Percentiles rank a stretch among this genome's conserved stretches.
These are phyloP conservation scores for Dorcus hopei DNA, from an alignment of 2,888 invertebrate species.

Conservation along the genomic window DNA sequence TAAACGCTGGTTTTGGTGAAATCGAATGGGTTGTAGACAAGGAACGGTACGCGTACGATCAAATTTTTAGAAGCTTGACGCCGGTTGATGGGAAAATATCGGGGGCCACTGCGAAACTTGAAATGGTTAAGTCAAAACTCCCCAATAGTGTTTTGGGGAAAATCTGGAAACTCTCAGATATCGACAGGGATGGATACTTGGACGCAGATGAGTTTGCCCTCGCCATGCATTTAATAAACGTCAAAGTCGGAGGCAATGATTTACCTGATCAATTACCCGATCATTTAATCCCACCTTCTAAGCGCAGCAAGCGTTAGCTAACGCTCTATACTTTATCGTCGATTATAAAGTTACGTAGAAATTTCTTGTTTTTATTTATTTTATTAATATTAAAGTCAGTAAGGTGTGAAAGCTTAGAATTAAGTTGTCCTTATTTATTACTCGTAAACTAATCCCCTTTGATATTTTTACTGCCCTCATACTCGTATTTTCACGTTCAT, in stretches of 20 bases:
- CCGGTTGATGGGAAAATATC: conserved; percentile 92
- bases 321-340: neutral
- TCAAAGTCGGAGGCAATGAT: conserved; percentile 88
- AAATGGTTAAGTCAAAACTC: conserved; percentile 95
- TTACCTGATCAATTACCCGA: conserved; percentile 80
- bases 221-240: conserved; percentile 90
- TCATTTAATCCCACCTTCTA: conserved; percentile 86
- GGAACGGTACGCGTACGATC: conserved; percentile 81
- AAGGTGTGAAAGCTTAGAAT: conserved; percentile 2
- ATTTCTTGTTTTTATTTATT: neutral
- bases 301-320: conserved; percentile 51
- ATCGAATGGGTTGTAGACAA: conserved; percentile 95
- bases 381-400: neutral
- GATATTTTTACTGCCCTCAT: conserved; percentile 3
- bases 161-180: conserved; percentile 96
- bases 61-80: conserved; percentile 71
- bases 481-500: neutral
- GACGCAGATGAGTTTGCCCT: conserved; percentile 96
- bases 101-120: conserved; percentile 84
- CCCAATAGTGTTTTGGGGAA: conserved; percentile 94
- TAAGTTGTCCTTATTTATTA: conserved; percentile 4
- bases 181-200: conserved; percentile 90
- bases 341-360: neutral
- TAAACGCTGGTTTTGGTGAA: conserved; percentile 92
- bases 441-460: conserved; percentile 5